Evolutionary conservation across 2,797 vertebrate species (phyloP), one percentile per base, ranked within the genome.

Genomic region (Bucorvus abyssinicus): DNA sequence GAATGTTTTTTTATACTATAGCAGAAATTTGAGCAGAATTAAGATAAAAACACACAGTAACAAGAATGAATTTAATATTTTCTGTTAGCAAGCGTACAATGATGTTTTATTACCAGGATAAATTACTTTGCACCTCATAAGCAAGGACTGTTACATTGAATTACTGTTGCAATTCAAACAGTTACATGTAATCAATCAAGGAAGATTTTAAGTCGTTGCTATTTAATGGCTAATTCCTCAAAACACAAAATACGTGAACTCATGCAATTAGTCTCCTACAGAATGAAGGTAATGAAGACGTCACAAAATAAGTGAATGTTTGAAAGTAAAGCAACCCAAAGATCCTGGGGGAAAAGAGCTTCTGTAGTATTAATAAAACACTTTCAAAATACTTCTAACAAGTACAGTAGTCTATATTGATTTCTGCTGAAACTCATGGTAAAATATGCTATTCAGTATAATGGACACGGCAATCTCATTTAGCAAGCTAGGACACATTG

Each of bases 171-270:
- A 78, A 75, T 84, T 84, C 68, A 96, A 90, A 94, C 75, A 95
- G 92, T 59, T 92, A 90, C 53, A 71, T 6, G 36, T 53, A 77
- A 95, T 95, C 93, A 93, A 95, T 95, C 93, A 92, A 53, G 52
- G 88, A 93, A 71, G 91, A 90, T 81, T 93, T 96, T 82, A 94
- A 87, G 81, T 76, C 9, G 0, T 36, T 79, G 77, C 65, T 68
- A 36, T 91, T 96, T 96, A 95, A 81, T 59, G 78, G 65, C 73
- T 67, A 97, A 95, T 93, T 96, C 87, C 74, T 95, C 91, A 95
- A 95, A 90, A 79, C 36, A 74, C 69, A 82, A 80, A 92, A 92
- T 81, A 80, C 8, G 52, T 34, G 68, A 94, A 73, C 73, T 94
- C n/a, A 36, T 23, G 47, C 69, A 77, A 92, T 96, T 95, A 93